Percentiles rank a stretch among this genome's conserved stretches.
phyloP scores from a whole-genome alignment of 2,113 vertebrate species.

The Nothobranchius furzeri region DNA sequence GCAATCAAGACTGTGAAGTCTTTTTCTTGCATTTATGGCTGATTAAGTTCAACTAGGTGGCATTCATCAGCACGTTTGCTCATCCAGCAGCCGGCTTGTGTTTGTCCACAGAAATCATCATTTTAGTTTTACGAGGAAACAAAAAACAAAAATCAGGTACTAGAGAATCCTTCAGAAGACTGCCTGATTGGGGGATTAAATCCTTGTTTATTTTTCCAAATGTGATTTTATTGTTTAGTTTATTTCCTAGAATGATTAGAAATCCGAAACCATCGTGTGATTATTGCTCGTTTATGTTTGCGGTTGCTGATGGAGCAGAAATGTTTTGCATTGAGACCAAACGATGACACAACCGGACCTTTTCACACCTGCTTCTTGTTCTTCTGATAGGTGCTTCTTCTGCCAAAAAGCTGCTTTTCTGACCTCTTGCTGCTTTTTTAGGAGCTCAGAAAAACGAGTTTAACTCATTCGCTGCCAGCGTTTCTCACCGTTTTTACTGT shows the following conservation, averaged over 20 bases:
- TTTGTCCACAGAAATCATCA: constrained; percentile 4
- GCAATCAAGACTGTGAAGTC: constrained; percentile 1
- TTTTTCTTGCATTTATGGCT: constrained; percentile 5
- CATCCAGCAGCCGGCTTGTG: constrained; percentile 6
- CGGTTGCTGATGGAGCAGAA: no score
- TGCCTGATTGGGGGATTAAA: constrained; percentile 7
- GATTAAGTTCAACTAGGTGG: constrained; percentile 31
- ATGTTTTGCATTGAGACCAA: no score
- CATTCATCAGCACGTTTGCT: constrained; percentile 10
- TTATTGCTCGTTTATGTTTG: no score
- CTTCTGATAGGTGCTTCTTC: no score
- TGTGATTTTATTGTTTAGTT: background rate
- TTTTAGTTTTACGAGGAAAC: constrained; percentile 6
- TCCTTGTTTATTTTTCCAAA: background rate
- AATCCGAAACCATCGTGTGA: background rate
- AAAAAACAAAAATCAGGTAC: background rate
- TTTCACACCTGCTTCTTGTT: no score
- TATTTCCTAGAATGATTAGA: constrained; percentile 7
- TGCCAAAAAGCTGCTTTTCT: no score
- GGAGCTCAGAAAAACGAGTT: no score
- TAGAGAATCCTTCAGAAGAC: background rate
- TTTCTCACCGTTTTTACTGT: no score
- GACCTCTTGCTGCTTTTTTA: no score
- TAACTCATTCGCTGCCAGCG: no score
- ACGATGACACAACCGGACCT: no score